phyloP scores from a whole-genome alignment of 2,797 vertebrate species.

The Enteromius viviparus region DNA sequence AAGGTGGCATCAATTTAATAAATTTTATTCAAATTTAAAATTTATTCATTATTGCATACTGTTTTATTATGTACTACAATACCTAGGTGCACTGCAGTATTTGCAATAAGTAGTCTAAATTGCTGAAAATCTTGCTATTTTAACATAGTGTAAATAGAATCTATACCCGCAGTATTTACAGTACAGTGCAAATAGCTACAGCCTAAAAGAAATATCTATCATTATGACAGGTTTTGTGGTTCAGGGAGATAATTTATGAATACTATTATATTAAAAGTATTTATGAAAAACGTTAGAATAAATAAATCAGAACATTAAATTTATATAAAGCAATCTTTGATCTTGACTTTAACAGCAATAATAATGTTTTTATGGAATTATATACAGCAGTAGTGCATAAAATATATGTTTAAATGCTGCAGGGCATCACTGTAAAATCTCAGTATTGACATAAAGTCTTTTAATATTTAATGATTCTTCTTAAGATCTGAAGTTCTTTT shows the following conservation, averaged over 20 bases:
- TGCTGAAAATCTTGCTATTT: no score
- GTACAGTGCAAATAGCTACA: no score
- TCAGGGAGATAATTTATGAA: background rate
- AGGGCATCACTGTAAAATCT: conserved; percentile 43
- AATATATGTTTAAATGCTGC: conserved; percentile 22
- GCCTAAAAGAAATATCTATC: background rate
- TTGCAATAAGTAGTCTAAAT: no score
- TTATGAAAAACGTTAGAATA: background rate
- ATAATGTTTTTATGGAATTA: background rate
- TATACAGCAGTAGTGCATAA: background rate
- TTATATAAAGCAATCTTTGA: background rate
- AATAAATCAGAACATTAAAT: background rate
- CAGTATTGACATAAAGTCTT: conserved; percentile 62
- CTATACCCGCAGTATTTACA: no score
- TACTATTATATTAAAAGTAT: background rate
- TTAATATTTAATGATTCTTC: conserved; percentile 65
- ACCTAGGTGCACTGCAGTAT: no score
- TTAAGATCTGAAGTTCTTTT: conserved; percentile 60
- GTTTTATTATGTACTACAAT: no score
- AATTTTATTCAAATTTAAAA: no score
- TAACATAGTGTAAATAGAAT: no score
- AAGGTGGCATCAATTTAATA: no score
- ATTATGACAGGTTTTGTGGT: background rate
- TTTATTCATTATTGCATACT: no score
- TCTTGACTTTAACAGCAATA: background rate